Conservation (phyloP, 2,888 invertebrate species). For the Cheilosia scutellata region DNA sequence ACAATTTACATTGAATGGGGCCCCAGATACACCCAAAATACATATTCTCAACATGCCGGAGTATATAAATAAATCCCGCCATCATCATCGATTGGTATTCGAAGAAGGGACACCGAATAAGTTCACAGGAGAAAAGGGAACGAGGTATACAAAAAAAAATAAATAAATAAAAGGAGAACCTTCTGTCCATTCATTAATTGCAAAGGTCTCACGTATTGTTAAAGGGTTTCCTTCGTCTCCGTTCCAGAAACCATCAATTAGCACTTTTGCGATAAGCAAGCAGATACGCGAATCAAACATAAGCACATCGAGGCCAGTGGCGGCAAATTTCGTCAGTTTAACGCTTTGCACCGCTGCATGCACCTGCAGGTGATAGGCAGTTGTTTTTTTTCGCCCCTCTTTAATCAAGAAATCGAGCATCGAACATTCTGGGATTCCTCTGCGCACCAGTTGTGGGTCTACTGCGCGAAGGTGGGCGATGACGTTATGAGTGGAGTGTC, state of each 20-base stretch:
- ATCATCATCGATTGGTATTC: constrained; percentile 5
- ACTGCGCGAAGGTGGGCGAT: constrained; percentile 54
- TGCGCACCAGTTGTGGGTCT: constrained; percentile 3
- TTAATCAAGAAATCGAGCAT: constrained; percentile 46
- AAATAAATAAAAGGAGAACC: background rate
- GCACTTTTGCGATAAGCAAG: constrained; percentile 70
- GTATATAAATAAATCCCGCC: constrained; percentile 36
- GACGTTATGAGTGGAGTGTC: constrained; percentile 65
- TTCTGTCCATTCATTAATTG: constrained; percentile 64
- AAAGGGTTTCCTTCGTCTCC: constrained; percentile 26
- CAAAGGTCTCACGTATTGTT: constrained; percentile 19
- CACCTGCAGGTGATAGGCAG: constrained; percentile 58
- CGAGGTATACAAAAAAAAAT: background rate
- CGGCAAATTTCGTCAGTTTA: constrained; percentile 65
- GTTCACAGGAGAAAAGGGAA: background rate
- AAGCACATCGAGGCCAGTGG: constrained; percentile 57
- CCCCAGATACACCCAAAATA: constrained; percentile 39
- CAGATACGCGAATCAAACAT: constrained; percentile 73
- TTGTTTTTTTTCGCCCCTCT: constrained; percentile 14
- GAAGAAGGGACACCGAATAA: background rate
- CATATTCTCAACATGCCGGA: background rate
- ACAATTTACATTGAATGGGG: constrained; percentile 65
- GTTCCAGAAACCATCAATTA: constrained; percentile 70
- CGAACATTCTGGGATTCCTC: constrained; percentile 38
- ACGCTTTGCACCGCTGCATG: constrained; percentile 45